Percentiles rank a stretch among this genome's conserved stretches.
Conservation (phyloP, 2,113 vertebrate genomes). For the Emberiza fucata region DNA sequence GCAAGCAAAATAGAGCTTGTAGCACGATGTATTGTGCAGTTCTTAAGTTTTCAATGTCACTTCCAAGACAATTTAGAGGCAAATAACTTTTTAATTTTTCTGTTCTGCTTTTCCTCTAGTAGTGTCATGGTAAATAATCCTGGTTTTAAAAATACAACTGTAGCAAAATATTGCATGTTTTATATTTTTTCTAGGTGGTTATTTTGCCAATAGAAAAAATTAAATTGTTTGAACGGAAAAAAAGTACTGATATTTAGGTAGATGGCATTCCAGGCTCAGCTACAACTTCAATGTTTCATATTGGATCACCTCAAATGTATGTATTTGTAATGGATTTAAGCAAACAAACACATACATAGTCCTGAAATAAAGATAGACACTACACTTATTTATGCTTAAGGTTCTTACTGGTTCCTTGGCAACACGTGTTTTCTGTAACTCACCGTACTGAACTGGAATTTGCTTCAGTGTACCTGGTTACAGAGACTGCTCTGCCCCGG, state of each 20-base stretch:
- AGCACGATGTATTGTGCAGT: not conserved
- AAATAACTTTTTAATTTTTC: conserved; percentile 22
- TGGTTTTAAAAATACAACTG: not conserved
- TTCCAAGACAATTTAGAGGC: not conserved
- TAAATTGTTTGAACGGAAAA: conserved; percentile 49
- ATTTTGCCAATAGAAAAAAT: conserved; percentile 51
- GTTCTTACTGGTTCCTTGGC: not conserved
- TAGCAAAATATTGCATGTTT: conserved; percentile 32
- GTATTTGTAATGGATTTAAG: conserved; percentile 35
- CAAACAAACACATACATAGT: not conserved
- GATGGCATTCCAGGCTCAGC: conserved; percentile 44
- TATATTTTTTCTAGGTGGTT: not conserved
- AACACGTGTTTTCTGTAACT: not conserved
- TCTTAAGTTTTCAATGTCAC: not conserved
- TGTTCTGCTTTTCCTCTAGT: not conserved
- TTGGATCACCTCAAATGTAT: conserved; percentile 37
- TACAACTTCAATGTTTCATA: conserved; percentile 11
- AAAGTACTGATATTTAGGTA: conserved; percentile 22
- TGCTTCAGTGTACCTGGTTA: not conserved
- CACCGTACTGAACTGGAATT: not conserved
- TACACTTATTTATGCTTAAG: not conserved
- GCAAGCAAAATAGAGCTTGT: not conserved
- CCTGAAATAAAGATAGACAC: not conserved
- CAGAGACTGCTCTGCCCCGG: not conserved
- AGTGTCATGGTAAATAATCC: not conserved